Percentiles rank a stretch among this genome's conserved stretches.
These are phyloP conservation scores for Elanoides forficatus DNA, from an alignment of 2,113 vertebrate species.

Conservation along the genomic window DNA sequence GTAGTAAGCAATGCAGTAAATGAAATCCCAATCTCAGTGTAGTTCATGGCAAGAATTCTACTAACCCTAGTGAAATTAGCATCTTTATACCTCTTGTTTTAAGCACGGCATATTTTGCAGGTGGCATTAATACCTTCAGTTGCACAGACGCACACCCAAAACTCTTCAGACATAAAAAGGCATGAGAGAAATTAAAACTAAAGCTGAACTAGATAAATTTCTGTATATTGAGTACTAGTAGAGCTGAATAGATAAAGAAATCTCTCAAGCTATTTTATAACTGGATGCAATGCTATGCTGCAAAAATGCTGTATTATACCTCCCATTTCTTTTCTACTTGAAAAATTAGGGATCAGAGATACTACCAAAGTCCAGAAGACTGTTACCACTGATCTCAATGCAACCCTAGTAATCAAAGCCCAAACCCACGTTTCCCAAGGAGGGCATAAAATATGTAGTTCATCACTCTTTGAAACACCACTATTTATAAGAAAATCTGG, in stretches of 20 bases:
- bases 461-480: background rate
- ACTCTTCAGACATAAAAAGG: background rate
- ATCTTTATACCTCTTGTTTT: background rate
- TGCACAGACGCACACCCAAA: background rate
- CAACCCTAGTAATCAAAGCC: background rate
- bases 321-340: background rate
- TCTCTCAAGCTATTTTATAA: background rate
- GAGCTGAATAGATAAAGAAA: background rate
- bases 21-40: background rate
- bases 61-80: background rate
- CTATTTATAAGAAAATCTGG: background rate
- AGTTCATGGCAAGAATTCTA: background rate
- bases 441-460: background rate
- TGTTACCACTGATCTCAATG: background rate
- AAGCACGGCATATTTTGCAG: background rate
- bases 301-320: background rate
- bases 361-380: background rate
- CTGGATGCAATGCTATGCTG: background rate
- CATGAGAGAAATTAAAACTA: background rate
- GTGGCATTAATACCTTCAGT: background rate
- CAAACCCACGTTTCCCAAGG: background rate
- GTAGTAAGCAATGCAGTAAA: background rate
- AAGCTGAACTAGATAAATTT: background rate
- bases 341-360: background rate
- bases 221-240: background rate